Evolutionary conservation across 2,113 vertebrate species (phyloP), one percentile per base, ranked within the genome.

Genomic region (Seriola rivoliana): DNA sequence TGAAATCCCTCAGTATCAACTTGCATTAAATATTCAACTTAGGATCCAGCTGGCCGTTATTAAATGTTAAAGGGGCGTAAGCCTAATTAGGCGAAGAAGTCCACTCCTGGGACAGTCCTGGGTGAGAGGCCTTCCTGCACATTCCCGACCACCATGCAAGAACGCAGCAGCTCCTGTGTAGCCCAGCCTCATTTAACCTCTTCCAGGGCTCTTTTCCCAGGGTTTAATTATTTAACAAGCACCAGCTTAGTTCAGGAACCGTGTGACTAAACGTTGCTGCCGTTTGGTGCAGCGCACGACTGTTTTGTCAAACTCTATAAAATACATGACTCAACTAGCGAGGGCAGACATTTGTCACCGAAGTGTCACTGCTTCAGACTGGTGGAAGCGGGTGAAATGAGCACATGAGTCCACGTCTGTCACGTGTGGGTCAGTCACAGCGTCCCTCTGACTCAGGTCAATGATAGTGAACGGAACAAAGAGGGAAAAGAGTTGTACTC

Each of bases 41-140:
- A 80, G 93, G 89, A 89, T 92, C 93, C 91, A 92, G 88, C 85
- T 86, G 86, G 91, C 81, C 80, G 36, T 94, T 93, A 94, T 95
- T 94, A 95, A 93, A 94, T 92, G 93, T 93, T 95, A 91, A 92
- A 91, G 89, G 86, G 88, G 85, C 83, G 59, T 93, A 91, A 94
- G 91, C 89, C 91, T 93, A 93, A 94, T 95, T 94, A 95, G 90
- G 73, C 65, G 70, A 87, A 89, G 89, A 90, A 84, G 91, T 89
- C 92, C 90, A 89, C 90, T 93, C 91, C 86, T 73, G 89, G 90
- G 91, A 91, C 82, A 34, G 78, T 90, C 78, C 88, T 86, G 91
- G 86, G 91, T 92, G 91, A 92, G 86, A 83, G 84, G 88, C 77
- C 86, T 72, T 79, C 73, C 83, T 74, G 83, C 85, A 89, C 77